Evolutionary conservation across 2,797 vertebrate species (phyloP), one percentile per base, ranked within the genome.

Genomic region (Alauda arvensis): DNA sequence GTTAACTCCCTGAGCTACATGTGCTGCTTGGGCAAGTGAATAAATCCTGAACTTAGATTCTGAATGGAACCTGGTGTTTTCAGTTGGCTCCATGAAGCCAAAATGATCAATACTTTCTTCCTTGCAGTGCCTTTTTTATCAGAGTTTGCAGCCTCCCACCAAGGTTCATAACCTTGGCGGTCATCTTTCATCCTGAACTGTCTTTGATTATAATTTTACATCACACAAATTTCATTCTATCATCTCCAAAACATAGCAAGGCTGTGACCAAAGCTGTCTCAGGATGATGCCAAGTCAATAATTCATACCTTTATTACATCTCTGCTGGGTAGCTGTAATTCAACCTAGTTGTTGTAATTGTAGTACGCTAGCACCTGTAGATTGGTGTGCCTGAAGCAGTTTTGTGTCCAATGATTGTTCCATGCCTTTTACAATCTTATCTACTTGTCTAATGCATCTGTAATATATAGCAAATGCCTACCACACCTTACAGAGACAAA

Each of bases 151-250:
- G 96, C 88, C 83, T 95, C 92, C 87, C 91, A 90, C 89, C 92
- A 95, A 95, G 92, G 95, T 96, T 97, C 95, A 91, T 95, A 96
- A 96, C 95, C 95, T 94, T 96, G 92, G 92, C 55, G 6, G 94
- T 97, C 95, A 96, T 97, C 96, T 97, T 97, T 97, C 96, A 97
- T 96, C 95, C 90, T 93, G 95, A 97, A 95, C 93, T 95, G 74
- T 83, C 94, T 97, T 96, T 97, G 96, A 97, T 97, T 97, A 96
- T 95, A 97, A 96, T 97, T 97, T 97, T 97, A 97, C 95, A 96
- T 96, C 95, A 95, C 95, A 97, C 96, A 96, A 96, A 96, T 97
- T 93, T 97, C 88, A 92, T 96, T 96, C 96, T 96, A 89, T 95
- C 94, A 91, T 96, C 95, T 97, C 93, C 93, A 96, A 95, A 97